Evolutionary conservation across 2,113 vertebrate species (phyloP).

Genomic region (Romanogobio albipinnatus): DNA sequence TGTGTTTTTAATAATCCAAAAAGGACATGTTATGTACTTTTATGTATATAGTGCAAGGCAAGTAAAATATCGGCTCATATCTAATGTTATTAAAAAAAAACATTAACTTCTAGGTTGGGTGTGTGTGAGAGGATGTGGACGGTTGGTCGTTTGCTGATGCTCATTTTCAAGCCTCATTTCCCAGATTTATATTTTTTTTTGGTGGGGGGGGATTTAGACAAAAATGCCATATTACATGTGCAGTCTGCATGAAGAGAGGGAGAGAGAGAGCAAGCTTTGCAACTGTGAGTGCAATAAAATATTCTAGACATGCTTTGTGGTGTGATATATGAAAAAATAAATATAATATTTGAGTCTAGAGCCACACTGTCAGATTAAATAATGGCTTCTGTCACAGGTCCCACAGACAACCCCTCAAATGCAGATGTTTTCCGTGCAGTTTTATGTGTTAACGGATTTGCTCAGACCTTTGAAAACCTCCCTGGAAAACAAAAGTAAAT

Average conservation of each 20-base stretch:
- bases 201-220: constrained; percentile 51
- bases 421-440: neutral
- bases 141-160: constrained; percentile 47
- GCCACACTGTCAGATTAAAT: neutral
- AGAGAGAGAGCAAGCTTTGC: constrained; percentile 50
- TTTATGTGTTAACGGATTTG: neutral
- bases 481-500: neutral
- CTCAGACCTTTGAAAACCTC: neutral
- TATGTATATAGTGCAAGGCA: too few relatives aligned
- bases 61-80: neutral
- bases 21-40: neutral
- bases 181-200: constrained; percentile 51
- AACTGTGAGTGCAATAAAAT: constrained; percentile 24
- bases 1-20: neutral
- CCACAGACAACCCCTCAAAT: neutral
- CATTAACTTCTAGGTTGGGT: neutral
- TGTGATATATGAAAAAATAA: neutral
- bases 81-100: neutral
- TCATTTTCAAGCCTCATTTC: constrained; percentile 62
- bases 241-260: constrained; percentile 21
- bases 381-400: neutral
- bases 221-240: constrained; percentile 55
- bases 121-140: constrained; percentile 49
- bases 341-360: neutral
- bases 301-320: neutral